Conservation (phyloP, 1,140 invertebrate genomes). For the Drosophila neocordata region DNA sequence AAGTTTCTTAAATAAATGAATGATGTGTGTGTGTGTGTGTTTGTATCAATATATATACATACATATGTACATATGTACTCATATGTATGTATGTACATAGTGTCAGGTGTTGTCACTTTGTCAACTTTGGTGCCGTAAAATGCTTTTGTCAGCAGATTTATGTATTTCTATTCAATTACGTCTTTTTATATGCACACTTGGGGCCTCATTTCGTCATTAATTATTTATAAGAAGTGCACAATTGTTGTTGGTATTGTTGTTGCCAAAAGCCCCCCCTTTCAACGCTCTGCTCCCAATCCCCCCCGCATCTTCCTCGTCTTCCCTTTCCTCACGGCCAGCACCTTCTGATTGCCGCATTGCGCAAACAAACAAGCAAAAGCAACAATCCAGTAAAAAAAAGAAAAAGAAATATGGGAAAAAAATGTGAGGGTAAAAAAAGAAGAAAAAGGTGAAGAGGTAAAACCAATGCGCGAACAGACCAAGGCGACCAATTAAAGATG, state of each 20-base stretch:
- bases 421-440: not conserved
- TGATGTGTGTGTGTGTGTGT: no score
- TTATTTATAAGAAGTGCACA: constrained; percentile 56
- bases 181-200: constrained; percentile 31
- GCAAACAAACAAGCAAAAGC: constrained; percentile 49
- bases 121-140: not conserved
- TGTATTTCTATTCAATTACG: constrained; percentile 44
- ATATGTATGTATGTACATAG: not conserved
- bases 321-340: constrained; percentile 4
- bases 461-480: constrained; percentile 24
- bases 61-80: no score
- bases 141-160: constrained; percentile 22
- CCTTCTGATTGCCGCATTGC: constrained; percentile 54
- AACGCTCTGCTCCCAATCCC: not conserved
- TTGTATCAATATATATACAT: no score
- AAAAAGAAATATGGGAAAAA: no score
- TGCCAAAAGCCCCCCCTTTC: not conserved
- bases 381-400: not conserved
- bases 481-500: constrained; percentile 77
- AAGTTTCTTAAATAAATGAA: not conserved
- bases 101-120: constrained; percentile 10
- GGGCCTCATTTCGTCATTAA: constrained; percentile 39
- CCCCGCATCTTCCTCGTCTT: no score
- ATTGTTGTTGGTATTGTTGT: constrained; percentile 37
- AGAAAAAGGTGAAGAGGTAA: not conserved